Base-by-base conservation (phyloP, 2,113 vertebrate genomes). In the Muntiacus muntjak region DNA sequence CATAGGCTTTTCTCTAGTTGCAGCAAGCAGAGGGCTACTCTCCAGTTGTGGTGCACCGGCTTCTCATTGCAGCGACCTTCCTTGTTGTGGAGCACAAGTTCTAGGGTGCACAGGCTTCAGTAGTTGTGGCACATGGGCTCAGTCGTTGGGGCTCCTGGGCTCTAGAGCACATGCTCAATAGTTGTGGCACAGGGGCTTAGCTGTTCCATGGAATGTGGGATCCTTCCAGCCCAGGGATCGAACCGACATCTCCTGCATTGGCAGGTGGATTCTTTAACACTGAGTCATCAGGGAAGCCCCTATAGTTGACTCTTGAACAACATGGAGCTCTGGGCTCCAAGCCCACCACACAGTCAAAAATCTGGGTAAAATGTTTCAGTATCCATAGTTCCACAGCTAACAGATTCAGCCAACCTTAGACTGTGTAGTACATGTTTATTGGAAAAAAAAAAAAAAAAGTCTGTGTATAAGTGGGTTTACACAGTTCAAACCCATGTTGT, bases 321-420 rank as follows among this genome's bases (percentile, higher is more conserved):
- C 30, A 1, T 82, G 47, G 47, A 82, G 79, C 30, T 82, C n/a
- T 52, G 19, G 17, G 19, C 6, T 1, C 30, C 47, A 82, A 21
- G 5, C 17, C 30, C 19, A 13, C 3, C 0, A 23, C 30, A n/a
- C 6, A 52, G 30, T n/a, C 0, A 1, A 54, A 82, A 23, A 82
- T 82, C 30, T n/a, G 11, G 19, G 11, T 82, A n/a, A 54, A 82
- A n/a, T 14, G 54, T 23, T 82, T 7, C 17, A 82, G 17, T 23
- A 54, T 54, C 21, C 11, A 7, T 52, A 33, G 30, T 54, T 23
- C 50, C 1, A 2, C 4, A n/a, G 23, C 26, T 50, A 82, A 82
- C 50, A 82, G 79, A 82, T n/a, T 23, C 30, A 54, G 33, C 30
- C 33, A n/a, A 82, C 11, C 30, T 82, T 54, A 82, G 50, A 54